phyloP scores from a whole-genome alignment of 2,888 invertebrate species.

The Celastrina argiolus region DNA sequence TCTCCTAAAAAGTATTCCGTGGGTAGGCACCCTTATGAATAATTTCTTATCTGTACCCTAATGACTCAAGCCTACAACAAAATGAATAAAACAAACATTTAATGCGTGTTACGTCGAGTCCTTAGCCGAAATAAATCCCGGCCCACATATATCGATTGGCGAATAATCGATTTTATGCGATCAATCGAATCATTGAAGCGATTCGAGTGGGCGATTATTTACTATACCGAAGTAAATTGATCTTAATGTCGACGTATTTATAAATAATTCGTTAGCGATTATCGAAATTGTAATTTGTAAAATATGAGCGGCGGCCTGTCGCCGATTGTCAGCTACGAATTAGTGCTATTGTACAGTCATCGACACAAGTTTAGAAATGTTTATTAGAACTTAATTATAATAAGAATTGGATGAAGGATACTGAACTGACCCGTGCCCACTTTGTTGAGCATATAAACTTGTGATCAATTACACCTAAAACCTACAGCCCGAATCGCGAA shows the following conservation, averaged over 20 bases:
- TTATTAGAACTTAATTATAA: background rate
- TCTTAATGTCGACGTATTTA: conserved; percentile 11
- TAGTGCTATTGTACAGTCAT: background rate
- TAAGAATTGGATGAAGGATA: no score
- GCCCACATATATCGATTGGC: conserved; percentile 22
- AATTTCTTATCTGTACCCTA: background rate
- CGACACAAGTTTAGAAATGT: background rate
- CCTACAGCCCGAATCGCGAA: no score
- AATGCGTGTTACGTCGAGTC: background rate
- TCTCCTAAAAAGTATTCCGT: no score
- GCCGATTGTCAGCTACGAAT: background rate
- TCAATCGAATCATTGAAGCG: conserved; percentile 29
- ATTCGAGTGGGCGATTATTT: conserved; percentile 21
- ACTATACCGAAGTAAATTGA: conserved; percentile 18
- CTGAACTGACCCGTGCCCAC: no score
- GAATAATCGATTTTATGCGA: conserved; percentile 25
- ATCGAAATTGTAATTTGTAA: background rate
- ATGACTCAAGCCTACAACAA: background rate
- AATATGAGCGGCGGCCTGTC: background rate
- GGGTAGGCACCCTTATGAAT: no score
- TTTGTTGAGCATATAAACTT: no score
- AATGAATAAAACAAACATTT: conserved; percentile 15
- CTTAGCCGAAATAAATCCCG: conserved; percentile 22
- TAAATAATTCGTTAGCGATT: background rate
- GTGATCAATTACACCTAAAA: no score